Evolutionary conservation across 2,888 invertebrate species (phyloP), one percentile per base, ranked within the genome.

Genomic region (Napeogenes inachia): DNA sequence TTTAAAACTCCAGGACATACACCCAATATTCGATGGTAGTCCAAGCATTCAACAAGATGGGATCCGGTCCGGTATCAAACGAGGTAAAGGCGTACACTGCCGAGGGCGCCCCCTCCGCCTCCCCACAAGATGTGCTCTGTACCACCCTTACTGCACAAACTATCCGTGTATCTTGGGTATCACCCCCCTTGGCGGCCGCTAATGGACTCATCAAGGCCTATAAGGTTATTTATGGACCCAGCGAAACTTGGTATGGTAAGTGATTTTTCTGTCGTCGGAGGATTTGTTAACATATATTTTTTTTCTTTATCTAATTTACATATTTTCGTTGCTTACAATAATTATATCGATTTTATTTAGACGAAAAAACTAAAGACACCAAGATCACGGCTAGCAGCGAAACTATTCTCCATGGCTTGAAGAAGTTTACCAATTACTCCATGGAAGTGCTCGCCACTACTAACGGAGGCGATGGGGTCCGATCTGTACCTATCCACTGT

Each of bases 181-280:
- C 98, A 0, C 98, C 98, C 0, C 97, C 98, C 47, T 92, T 97
- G 2, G 95, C 95, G 66, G 94, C 97, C 45, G 97, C 98, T 54
- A 98, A 98, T 81, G 98, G 98, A 70, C 95, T 98, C 50, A 97
- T 98, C 76, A 97, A 98, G 82, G 98, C 98, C 13, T 99, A 98
- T 91, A 98, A 98, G 87, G 97, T 97, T 63, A 94, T 97, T 63
- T 97, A 97, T 77, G 97, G 97, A 71, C 96, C 97, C 53, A 96
- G 96, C 72, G 96, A 97, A 69, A 94, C 95, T 68, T 97, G 97
- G 97, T 97, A 96, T 91, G 97, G 96, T 96, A 89, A 92, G 94
- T 93, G 79, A 50, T 12, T 4, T 0, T 30, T 10, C 30, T 30
- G 2, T 30, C 30, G 3, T 50, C 35, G 6, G 35, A 35, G 35